These are phyloP conservation scores for Pristionchus japonicus DNA, from an alignment of 2,888 invertebrate species.

Conservation along the genomic window DNA sequence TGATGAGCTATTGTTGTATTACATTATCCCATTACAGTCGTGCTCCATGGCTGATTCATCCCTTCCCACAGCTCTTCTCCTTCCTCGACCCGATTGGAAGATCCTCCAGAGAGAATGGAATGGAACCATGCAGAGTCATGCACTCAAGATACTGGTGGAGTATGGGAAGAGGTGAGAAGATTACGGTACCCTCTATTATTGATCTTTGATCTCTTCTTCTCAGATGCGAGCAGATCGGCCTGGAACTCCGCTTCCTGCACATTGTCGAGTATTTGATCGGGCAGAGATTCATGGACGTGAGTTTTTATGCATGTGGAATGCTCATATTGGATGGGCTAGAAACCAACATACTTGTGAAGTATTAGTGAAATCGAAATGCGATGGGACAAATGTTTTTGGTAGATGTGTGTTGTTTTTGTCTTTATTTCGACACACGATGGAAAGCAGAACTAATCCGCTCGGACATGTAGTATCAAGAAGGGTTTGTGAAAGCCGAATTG, in stretches of 20 bases:
- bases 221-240: slow-evolving; percentile 15
- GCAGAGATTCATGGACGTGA: background rate
- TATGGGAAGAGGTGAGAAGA: slow-evolving; percentile 1
- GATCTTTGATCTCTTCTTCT: too few species aligned
- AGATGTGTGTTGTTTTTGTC: too few species aligned
- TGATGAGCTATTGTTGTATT: too few species aligned
- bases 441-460: too few species aligned
- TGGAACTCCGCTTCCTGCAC: background rate
- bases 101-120: slow-evolving; percentile 22
- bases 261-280: background rate
- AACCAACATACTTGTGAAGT: too few species aligned
- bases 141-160: background rate
- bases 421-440: too few species aligned
- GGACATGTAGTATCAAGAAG: too few species aligned
- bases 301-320: too few species aligned
- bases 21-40: background rate
- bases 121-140: background rate
- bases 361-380: too few species aligned
- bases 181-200: background rate
- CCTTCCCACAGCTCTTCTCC: slow-evolving; percentile 21
- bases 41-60: background rate
- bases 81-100: background rate
- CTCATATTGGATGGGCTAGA: too few species aligned
- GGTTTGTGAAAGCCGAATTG: background rate
- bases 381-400: too few species aligned